These are phyloP conservation scores for Drosophila lowei DNA, from an alignment of 1,140 invertebrate genomes.

Conservation along the genomic window DNA sequence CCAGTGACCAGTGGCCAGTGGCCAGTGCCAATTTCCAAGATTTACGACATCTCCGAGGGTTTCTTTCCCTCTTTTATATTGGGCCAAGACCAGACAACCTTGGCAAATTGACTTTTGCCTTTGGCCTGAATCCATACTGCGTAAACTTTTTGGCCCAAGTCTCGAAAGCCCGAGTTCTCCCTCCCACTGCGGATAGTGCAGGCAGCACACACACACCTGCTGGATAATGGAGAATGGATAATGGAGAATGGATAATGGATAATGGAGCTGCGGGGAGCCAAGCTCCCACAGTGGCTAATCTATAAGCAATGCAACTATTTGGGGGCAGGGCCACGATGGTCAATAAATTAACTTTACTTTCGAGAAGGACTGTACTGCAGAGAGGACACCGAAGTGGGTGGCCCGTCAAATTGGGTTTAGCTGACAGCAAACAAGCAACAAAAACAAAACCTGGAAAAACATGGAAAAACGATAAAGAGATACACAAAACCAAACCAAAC, in stretches of 20 bases:
- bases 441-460: too few relatives aligned
- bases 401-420: constrained; percentile 12
- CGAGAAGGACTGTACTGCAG: background rate
- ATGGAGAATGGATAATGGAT: too few relatives aligned
- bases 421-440: constrained; percentile 10
- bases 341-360: constrained; percentile 43
- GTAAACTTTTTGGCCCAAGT: background rate
- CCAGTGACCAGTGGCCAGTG: constrained; percentile 30
- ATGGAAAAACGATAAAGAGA: too few relatives aligned
- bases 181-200: too few relatives aligned
- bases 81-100: constrained; percentile 47
- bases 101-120: constrained; percentile 73
- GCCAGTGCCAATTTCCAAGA: constrained; percentile 27
- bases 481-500: constrained; percentile 26
- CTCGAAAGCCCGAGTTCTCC: too few relatives aligned
- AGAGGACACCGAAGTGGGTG: background rate
- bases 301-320: constrained; percentile 40
- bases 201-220: too few relatives aligned
- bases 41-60: constrained; percentile 30
- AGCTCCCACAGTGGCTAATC: constrained; percentile 13
- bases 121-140: constrained; percentile 35
- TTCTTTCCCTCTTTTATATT: background rate
- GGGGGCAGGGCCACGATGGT: constrained; percentile 24
- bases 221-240: too few relatives aligned
- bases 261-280: too few relatives aligned